Base-by-base conservation (phyloP, 1,140 invertebrate genomes). In the Drosophila azteca region DNA sequence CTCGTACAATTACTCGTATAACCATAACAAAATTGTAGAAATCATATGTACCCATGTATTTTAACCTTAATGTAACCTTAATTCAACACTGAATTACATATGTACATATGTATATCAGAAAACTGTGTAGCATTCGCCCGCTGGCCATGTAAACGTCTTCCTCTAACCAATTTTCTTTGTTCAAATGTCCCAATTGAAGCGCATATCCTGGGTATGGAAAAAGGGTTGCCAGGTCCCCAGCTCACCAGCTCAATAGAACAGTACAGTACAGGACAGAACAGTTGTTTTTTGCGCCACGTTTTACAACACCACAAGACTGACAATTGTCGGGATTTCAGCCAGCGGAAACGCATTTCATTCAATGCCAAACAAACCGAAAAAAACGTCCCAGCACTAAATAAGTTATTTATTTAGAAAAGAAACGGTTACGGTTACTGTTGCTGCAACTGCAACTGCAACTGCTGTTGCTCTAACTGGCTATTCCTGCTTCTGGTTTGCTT, bases 391-490 rank as follows among this genome's bases (percentile, higher is more conserved):
- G 81, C 2, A 82, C 61, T 62, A 62, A 79, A 83, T 71, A 84
- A 84, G 80, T 83, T 83, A 83, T 84, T 83, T 83, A 84, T 83
- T 83, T 83, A 84, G 64, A 79, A 79, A 82, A 77, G 66, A 64
- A 64, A 73, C 48, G 35, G 78, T 46, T 63, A 66, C 64, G 77
- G 48, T 58, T 45, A 66, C 55, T 35, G 52, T 55, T 45, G 59
- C 26, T 41, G 54, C 51, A 63, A 54, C 58, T 59, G 54, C 51
- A 63, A 54, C 58, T 59, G 54, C n/a, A 48, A 52, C 20, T 62
- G 51, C 24, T 52, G 54, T 43, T 58, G 66, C 24, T 58, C 55
- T 49, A 68, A 68, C 66, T 13, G 62, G 31, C n/a, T 63, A 26
- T 54, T 63, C 4, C 3, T 39, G 35, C 35, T 20, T 20, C 17